Conservation (phyloP, 2,113 vertebrate genomes). For the Verasper variegatus region DNA sequence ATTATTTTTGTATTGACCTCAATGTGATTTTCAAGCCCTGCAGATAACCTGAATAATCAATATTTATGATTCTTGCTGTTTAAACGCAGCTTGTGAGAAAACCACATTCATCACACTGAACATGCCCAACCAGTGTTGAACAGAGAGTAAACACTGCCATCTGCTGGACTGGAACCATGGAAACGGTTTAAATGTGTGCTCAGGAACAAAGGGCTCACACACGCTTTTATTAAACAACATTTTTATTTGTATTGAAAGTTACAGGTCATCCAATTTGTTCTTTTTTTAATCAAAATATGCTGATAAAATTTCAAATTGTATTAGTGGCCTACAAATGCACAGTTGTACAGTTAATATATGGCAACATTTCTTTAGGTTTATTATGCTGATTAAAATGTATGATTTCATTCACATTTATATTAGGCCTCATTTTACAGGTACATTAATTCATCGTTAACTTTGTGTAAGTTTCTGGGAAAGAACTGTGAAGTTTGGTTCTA, state of each 20-base stretch:
- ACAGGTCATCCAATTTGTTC: conserved; percentile 62
- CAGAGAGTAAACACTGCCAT: conserved; percentile 48
- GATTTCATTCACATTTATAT: conserved; percentile 6
- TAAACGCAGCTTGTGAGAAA: neutral
- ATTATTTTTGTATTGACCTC: neutral
- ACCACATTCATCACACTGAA: neutral
- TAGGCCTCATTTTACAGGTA: neutral
- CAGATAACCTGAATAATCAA: neutral
- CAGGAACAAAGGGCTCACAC: neutral
- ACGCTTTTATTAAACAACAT: conserved; percentile 50
- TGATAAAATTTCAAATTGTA: conserved; percentile 43
- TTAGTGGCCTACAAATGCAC: conserved; percentile 4
- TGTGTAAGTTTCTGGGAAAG: neutral
- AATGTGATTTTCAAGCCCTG: neutral
- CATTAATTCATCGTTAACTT: neutral
- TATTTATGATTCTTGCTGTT: neutral
- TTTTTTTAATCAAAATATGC: conserved; percentile 40
- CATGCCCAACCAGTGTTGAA: neutral
- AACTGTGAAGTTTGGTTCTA: neutral
- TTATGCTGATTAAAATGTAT: neutral
- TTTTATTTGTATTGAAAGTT: conserved; percentile 68
- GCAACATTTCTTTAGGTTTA: conserved; percentile 13
- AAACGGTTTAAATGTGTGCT: neutral
- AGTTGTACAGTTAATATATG: conserved; percentile 28
- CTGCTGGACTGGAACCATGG: conserved; percentile 44